These are phyloP conservation scores for Chrysomela aeneicollis DNA, from an alignment of 2,888 invertebrate genomes.

Conservation along the genomic window DNA sequence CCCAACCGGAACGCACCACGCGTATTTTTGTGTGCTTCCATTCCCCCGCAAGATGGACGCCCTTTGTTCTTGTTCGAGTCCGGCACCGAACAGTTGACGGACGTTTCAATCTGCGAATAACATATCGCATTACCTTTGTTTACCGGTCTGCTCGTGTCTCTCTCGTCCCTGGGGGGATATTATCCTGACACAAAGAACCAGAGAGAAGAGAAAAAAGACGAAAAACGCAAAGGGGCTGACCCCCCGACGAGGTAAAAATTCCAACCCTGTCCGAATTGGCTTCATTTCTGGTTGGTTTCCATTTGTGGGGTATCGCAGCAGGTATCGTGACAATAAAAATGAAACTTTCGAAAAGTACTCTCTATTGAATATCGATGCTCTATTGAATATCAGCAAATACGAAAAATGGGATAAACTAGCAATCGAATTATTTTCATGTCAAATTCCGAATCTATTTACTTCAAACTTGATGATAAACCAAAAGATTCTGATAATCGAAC, in stretches of 20 bases:
- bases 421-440: too few relatives aligned
- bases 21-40: too few relatives aligned
- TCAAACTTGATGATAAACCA: too few relatives aligned
- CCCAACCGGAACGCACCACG: too few relatives aligned
- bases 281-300: constrained; percentile 28
- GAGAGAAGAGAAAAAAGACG: not conserved
- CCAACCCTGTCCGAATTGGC: constrained; percentile 17
- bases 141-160: constrained; percentile 23
- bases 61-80: constrained; percentile 14
- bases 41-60: not conserved
- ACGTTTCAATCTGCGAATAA: constrained; percentile 40
- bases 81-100: constrained; percentile 23
- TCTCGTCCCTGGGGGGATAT: constrained; percentile 31
- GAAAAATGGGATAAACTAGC: too few relatives aligned
- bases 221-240: constrained; percentile 13
- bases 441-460: too few relatives aligned
- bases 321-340: too few relatives aligned
- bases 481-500: too few relatives aligned
- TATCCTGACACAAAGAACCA: constrained; percentile 33
- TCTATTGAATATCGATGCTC: too few relatives aligned
- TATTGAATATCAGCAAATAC: too few relatives aligned
- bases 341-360: too few relatives aligned
- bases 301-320: constrained; percentile 2
- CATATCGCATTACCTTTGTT: constrained; percentile 37
- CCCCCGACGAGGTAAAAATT: not conserved